Conservation (phyloP, 1,140 invertebrate genomes). For the Mya arenaria region DNA sequence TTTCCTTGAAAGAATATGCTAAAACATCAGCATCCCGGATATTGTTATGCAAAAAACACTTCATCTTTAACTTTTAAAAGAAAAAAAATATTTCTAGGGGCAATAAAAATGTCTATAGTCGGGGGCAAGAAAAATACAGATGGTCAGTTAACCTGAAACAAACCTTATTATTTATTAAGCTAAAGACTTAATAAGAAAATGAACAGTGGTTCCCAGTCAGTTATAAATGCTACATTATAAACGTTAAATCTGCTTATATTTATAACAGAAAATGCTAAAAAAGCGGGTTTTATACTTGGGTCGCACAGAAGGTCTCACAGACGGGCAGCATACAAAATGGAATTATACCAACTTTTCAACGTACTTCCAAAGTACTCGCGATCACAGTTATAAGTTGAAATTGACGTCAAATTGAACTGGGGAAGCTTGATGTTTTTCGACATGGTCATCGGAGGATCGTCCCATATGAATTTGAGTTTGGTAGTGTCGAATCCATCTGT, state of each 20-base stretch:
- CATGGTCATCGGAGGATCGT: slow-evolving; percentile 57
- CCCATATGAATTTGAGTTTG: slow-evolving; percentile 95
- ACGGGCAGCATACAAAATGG: not conserved
- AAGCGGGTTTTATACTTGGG: not conserved
- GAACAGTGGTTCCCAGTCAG: not conserved
- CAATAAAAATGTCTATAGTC: no score
- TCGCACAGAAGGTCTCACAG: no score
- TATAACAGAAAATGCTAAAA: not conserved
- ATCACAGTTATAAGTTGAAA: slow-evolving; percentile 52
- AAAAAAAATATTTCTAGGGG: no score
- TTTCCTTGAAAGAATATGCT: no score
- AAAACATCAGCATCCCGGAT: no score
- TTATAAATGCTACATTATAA: not conserved
- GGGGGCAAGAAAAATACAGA: no score
- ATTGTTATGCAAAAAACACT: no score
- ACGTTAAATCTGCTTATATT: not conserved
- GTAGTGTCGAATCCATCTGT: slow-evolving; percentile 95
- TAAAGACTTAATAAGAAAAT: not conserved
- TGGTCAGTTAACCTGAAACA: no score
- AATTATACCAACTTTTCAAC: slow-evolving; percentile 15
- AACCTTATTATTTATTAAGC: no score
- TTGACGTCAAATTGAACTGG: slow-evolving; percentile 71
- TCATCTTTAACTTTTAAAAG: no score
- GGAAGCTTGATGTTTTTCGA: slow-evolving; percentile 68
- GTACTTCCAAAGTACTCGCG: slow-evolving; percentile 56